Evolutionary conservation across 1,140 invertebrate species (phyloP).

Genomic region (Sitophilus oryzae): DNA sequence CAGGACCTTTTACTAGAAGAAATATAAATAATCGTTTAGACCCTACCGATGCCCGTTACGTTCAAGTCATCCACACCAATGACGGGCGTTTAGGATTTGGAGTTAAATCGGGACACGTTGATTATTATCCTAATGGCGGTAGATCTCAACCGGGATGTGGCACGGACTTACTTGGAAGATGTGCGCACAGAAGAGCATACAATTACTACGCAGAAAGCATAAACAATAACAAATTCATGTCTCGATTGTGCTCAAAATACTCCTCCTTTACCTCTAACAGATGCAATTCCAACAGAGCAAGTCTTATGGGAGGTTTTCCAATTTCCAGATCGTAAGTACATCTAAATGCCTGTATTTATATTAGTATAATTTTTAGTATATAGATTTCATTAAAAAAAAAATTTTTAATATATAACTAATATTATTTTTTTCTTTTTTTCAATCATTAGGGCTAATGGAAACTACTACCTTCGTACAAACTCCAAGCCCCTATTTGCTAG

Average conservation of each 20-base stretch:
- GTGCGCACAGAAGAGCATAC: not conserved
- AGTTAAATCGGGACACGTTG: conserved; percentile 57
- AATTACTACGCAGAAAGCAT: not conserved
- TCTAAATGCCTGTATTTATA: not conserved
- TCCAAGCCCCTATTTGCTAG: no score
- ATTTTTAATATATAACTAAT: not conserved
- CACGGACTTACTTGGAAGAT: conserved; percentile 27
- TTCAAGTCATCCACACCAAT: conserved; percentile 61
- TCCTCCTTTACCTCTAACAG: conserved; percentile 48
- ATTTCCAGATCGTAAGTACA: conserved; percentile 41
- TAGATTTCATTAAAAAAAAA: no score
- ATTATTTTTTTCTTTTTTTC: no score
- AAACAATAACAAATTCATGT: conserved; percentile 28
- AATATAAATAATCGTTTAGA: conserved; percentile 51
- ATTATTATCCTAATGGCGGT: conserved; percentile 51
- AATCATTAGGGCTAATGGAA: no score
- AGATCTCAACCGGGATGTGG: not conserved
- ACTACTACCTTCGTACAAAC: no score
- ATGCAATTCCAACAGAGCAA: conserved; percentile 48
- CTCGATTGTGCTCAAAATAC: conserved; percentile 52
- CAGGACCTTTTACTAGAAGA: conserved; percentile 47
- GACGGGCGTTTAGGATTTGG: conserved; percentile 53
- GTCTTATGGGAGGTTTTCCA: conserved; percentile 51
- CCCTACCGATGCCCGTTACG: conserved; percentile 53
- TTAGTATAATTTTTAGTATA: not conserved